phyloP scores from a whole-genome alignment of 2,888 invertebrate genomes.

The Deladenus siricidicola region DNA sequence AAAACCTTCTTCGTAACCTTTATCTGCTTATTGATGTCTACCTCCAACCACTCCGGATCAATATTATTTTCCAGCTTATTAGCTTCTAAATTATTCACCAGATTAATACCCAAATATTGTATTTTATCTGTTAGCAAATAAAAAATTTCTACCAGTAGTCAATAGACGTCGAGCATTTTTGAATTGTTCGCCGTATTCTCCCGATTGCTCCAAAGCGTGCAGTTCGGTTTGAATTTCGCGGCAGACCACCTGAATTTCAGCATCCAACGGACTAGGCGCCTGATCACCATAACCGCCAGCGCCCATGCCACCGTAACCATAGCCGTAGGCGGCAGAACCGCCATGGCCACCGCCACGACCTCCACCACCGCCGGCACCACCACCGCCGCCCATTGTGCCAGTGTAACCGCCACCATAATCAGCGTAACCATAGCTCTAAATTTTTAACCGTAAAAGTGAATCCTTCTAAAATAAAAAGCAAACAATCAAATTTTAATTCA shows the following conservation, averaged over 20 bases:
- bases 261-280: slow-evolving; percentile 43
- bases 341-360: not conserved
- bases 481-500: too few relatives aligned
- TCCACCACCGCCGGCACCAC: slow-evolving; percentile 3
- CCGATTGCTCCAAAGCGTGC: slow-evolving; percentile 35
- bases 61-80: slow-evolving; percentile 44
- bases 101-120: too few relatives aligned
- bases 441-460: too few relatives aligned
- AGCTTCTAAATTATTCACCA: slow-evolving; percentile 37
- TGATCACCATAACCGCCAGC: slow-evolving; percentile 9
- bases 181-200: slow-evolving; percentile 48
- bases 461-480: too few relatives aligned
- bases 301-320: slow-evolving; percentile 6
- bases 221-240: slow-evolving; percentile 47
- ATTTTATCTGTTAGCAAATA: not conserved
- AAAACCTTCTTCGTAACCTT: slow-evolving; percentile 50
- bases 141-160: slow-evolving; percentile 26
- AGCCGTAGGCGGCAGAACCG: slow-evolving; percentile 9
- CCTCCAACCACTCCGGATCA: slow-evolving; percentile 53
- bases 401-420: slow-evolving; percentile 20
- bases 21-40: slow-evolving; percentile 51
- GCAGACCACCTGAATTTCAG: slow-evolving; percentile 48
- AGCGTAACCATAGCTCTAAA: slow-evolving; percentile 7
- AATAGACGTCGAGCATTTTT: slow-evolving; percentile 47
- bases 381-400: slow-evolving; percentile 7